phyloP scores from a whole-genome alignment of 2,113 vertebrate species.

The Chionodraco myersi region DNA sequence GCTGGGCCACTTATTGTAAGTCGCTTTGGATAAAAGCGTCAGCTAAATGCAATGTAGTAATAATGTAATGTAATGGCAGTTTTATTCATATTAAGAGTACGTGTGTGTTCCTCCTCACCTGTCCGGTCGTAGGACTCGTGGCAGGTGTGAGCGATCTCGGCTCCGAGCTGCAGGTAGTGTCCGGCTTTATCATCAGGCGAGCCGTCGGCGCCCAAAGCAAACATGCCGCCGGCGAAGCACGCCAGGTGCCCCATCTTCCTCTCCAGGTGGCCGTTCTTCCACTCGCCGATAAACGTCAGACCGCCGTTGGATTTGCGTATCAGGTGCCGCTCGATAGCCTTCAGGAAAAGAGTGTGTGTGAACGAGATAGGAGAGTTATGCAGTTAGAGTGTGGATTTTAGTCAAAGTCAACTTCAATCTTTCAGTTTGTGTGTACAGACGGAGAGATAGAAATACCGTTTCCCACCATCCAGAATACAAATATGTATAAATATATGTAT shows the following conservation, averaged over 20 bases:
- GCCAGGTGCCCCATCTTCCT: slow-evolving; percentile 99
- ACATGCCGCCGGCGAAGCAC: slow-evolving; percentile 98
- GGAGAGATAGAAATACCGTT: too few species aligned
- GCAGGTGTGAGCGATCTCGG: slow-evolving; percentile 98
- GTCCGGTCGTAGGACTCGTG: slow-evolving; percentile 98
- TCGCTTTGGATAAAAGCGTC: too few species aligned
- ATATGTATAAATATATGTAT: too few species aligned
- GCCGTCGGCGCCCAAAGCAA: slow-evolving; percentile 95
- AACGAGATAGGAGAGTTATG: background rate
- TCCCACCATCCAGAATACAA: too few species aligned
- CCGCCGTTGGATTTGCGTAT: slow-evolving; percentile 96
- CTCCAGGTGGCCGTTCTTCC: slow-evolving; percentile 98
- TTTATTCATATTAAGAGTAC: background rate
- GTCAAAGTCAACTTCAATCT: too few species aligned
- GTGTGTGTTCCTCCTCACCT: slow-evolving; percentile 77
- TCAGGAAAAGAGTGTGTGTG: background rate
- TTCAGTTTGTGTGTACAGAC: too few species aligned
- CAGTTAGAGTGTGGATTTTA: background rate
- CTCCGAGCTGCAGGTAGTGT: slow-evolving; percentile 97
- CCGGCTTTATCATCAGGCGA: slow-evolving; percentile 95
- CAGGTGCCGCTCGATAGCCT: slow-evolving; percentile 98
- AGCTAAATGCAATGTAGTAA: too few species aligned
- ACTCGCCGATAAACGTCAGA: slow-evolving; percentile 96
- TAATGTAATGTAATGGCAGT: background rate
- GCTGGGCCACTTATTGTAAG: too few species aligned